Base-by-base conservation (phyloP, 2,797 vertebrate genomes). In the Xiphophorus birchmanni region DNA sequence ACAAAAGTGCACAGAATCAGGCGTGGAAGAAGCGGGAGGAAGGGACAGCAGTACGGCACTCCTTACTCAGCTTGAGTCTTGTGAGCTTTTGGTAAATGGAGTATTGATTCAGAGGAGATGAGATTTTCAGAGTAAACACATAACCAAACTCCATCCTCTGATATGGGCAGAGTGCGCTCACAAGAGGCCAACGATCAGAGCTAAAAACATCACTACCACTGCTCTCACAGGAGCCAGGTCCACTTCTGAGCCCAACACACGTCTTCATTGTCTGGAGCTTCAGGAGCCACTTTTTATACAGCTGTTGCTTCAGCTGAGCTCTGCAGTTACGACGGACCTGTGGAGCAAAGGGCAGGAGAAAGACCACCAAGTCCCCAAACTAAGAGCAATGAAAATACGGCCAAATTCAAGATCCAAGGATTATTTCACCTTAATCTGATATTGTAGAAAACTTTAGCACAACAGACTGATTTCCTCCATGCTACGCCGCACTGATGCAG, bases 51-150 rank as follows among this genome's bases (percentile, higher is more conserved):
- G 84, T 52, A 48, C 79, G 73, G 86, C 8, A 6, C 60, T 71
- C 76, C 79, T 73, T 63, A 72, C 85, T 84, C 85, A 35, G 80
- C 83, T 63, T 2, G 29, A 74, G 79, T 78, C 78, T 2, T 73
- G 86, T 78, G 89, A 89, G 86, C 80, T 83, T 1, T 47, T 81
- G 89, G 82, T 90, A 92, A 93, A 94, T 91, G 85, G 90, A 90
- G 83, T 94, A 93, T 94, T 89, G 93, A 94, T 93, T 92, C 73
- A 86, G 87, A 87, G 86, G 87, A 92, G 90, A 93, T 91, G 91
- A 92, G 90, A 90, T 91, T 94, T 88, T 92, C 88, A 84, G 82
- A 90, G 90, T 86, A 89, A 94, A 94, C 89, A 88, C 88, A 87
- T 83, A 88, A 93, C 86, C 88, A 89, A 88, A 87, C 86, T 75